Evolutionary conservation across 2,888 invertebrate species (phyloP), one percentile per base, ranked within the genome.

Genomic region (Iphiclides podalirius): DNA sequence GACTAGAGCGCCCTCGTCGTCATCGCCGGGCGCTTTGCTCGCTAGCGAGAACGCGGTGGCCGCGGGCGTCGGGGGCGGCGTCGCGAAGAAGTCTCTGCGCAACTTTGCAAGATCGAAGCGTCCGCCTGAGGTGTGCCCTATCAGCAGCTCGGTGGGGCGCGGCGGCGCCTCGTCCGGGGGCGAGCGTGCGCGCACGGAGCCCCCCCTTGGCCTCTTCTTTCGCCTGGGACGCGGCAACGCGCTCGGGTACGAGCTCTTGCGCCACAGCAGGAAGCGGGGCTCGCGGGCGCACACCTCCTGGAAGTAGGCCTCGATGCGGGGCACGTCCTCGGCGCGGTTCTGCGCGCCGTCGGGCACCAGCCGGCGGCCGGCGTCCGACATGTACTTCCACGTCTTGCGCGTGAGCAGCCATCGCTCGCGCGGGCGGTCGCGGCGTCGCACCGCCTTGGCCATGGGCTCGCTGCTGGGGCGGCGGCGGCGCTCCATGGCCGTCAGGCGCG

Each of bases 361-460:
- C 69, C 94, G 94, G 52, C 95, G 92, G 36, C 96, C 96, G 20
- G 96, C 95, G 64, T 96, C 96, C n/a, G 95, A 92, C 96, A 96
- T 96, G 79, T 96, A 96, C 64, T 95, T 90, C 96, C 96, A 96
- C 39, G 96, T 96, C 83, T 96, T 96, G 52, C 96, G 89, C 36
- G 96, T 96, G 52, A 96, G 90, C 52, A 96, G 89, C 96, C 96
- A 96, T 76, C 96, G 91, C 79, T 96, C 96, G 70, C 94, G 93
- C 63, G 90, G 83, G 70, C 90, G 90, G 49, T 90, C 82, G 42
- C 91, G 88, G 61, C 90, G 91, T 83, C 63, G 90, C 82, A 67
- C 89, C 81, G 87, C 66, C 88, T 78, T 72, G 81, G 86, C 72
- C 75, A 73, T 70, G 66, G 67, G 70, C 65, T 68, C 76, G 71